These are phyloP conservation scores for Coccyzus lansbergi DNA, from an alignment of 2,797 vertebrate species.

Conservation along the genomic window DNA sequence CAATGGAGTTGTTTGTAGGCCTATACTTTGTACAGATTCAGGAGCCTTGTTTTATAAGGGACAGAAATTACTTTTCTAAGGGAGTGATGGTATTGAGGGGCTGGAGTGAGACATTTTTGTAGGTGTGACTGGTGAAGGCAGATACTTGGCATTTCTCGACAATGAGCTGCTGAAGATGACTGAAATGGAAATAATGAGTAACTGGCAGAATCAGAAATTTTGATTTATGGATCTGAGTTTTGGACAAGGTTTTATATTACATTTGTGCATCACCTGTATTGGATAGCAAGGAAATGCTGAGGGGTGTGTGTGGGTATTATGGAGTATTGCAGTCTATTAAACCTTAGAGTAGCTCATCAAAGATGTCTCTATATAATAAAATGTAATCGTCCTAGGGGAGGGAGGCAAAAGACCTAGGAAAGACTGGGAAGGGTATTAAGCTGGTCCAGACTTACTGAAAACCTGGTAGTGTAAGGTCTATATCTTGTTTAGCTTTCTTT, in stretches of 20 bases:
- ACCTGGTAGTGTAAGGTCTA: not conserved
- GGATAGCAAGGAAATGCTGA: not conserved
- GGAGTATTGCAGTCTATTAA: not conserved
- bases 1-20: not conserved
- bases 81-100: not conserved
- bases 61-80: not conserved
- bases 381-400: not conserved
- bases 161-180: not conserved
- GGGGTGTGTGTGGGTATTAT: not conserved
- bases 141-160: not conserved
- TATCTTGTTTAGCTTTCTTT: not conserved
- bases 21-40: not conserved
- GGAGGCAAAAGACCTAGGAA: not conserved
- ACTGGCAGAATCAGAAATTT: constrained; percentile 6
- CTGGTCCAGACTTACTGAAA: not conserved
- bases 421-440: not conserved
- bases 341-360: accelerated
- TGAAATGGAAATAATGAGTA: not conserved
- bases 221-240: not conserved
- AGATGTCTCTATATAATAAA: not conserved
- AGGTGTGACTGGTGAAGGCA: not conserved
- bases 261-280: not conserved
- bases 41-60: not conserved
- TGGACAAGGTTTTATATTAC: not conserved
- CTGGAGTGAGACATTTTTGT: not conserved